Evolutionary conservation across 1,140 invertebrate species (phyloP).

Genomic region (Macrocentrus cingulum): DNA sequence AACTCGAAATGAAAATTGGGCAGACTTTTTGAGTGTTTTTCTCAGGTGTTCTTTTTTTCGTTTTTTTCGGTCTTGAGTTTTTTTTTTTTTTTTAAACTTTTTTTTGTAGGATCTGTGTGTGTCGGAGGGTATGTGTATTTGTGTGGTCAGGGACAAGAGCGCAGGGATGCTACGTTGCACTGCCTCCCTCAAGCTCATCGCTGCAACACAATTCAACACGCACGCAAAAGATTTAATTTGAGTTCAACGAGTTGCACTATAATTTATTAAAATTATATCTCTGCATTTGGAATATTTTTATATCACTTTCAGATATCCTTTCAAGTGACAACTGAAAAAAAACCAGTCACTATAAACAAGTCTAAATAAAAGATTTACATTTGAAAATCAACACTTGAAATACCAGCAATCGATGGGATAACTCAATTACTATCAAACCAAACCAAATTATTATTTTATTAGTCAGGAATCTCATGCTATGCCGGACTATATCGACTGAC

Average conservation of each 20-base stretch:
- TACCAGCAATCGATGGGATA: constrained; percentile 24
- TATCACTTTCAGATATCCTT: neutral
- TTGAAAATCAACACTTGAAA: neutral
- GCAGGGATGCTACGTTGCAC: constrained; percentile 55
- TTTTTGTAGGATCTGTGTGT: constrained; percentile 20
- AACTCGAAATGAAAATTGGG: constrained; percentile 61
- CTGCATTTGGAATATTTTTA: neutral
- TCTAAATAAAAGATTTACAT: too few relatives aligned
- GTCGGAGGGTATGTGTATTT: constrained; percentile 20
- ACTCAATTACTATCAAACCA: constrained; percentile 50
- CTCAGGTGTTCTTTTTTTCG: constrained; percentile 34
- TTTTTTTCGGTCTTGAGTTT: constrained; percentile 33
- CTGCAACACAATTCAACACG: constrained; percentile 60
- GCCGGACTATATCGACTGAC: constrained; percentile 36
- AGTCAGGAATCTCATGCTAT: constrained; percentile 53
- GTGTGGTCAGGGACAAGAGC: constrained; percentile 29
- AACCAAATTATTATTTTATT: constrained; percentile 56
- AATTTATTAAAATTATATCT: constrained; percentile 5
- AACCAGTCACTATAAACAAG: too few relatives aligned
- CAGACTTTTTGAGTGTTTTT: constrained; percentile 51
- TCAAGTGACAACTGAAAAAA: too few relatives aligned
- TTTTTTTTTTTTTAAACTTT: constrained; percentile 17
- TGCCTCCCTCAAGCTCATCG: constrained; percentile 61
- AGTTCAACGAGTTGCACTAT: constrained; percentile 8
- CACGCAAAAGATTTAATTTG: constrained; percentile 54